phyloP scores from a whole-genome alignment of 1,140 invertebrate species.

The Thalassaphorura encarpata region DNA sequence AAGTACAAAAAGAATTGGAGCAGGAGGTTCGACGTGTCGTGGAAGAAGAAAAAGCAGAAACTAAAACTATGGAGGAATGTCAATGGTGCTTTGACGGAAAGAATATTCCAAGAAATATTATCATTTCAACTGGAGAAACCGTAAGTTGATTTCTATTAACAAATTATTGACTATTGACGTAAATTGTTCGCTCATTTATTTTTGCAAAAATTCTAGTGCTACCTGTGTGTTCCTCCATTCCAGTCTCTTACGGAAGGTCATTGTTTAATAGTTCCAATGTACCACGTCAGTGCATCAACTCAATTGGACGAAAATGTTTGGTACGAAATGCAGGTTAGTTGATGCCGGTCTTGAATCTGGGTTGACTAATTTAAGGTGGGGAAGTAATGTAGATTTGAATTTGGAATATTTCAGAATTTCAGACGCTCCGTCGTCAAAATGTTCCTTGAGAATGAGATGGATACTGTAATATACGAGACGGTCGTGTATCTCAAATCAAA shows the following conservation, averaged over 20 bases:
- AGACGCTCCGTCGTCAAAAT: slow-evolving; percentile 64
- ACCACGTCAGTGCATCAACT: slow-evolving; percentile 65
- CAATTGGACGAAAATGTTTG: slow-evolving; percentile 87
- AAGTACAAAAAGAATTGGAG: slow-evolving; percentile 50
- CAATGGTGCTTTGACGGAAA: slow-evolving; percentile 68
- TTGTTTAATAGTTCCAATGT: slow-evolving; percentile 75
- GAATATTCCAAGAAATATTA: slow-evolving; percentile 73
- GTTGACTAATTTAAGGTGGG: neutral
- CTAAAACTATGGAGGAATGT: slow-evolving; percentile 66
- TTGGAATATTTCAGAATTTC: slow-evolving; percentile 47
- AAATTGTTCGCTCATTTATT: slow-evolving; percentile 11
- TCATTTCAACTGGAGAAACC: slow-evolving; percentile 67
- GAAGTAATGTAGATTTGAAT: neutral
- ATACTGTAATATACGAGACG: slow-evolving; percentile 87
- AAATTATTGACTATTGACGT: neutral
- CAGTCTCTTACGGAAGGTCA: slow-evolving; percentile 74
- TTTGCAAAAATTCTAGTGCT: too few species aligned
- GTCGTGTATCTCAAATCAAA: slow-evolving; percentile 59
- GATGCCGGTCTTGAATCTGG: neutral
- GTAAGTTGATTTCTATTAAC: slow-evolving; percentile 38
- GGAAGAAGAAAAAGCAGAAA: slow-evolving; percentile 55
- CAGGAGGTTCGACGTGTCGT: slow-evolving; percentile 58
- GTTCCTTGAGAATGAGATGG: slow-evolving; percentile 56
- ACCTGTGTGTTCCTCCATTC: slow-evolving; percentile 65
- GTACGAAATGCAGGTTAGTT: slow-evolving; percentile 65